Evolutionary conservation across 2,113 vertebrate genomes (phyloP).

Genomic region (Pachycephala philippinensis): DNA sequence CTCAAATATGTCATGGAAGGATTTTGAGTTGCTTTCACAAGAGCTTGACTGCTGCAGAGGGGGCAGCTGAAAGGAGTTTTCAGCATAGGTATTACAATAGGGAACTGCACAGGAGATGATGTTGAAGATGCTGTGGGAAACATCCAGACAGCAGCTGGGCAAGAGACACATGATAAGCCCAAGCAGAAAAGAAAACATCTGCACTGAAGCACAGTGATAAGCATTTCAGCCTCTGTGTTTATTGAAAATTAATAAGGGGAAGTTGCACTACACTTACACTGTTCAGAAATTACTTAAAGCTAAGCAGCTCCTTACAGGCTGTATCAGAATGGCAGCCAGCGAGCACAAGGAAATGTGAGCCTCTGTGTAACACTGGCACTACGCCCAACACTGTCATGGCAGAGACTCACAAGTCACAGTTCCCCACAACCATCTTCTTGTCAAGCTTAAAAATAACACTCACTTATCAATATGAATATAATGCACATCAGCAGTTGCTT

Average conservation of each 20-base stretch:
- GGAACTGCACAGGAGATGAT: neutral
- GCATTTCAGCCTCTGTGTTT: neutral
- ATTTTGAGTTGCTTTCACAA: neutral
- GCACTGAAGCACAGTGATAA: neutral
- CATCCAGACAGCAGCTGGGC: neutral
- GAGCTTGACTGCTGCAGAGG: neutral
- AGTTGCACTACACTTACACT: neutral
- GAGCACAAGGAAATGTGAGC: neutral
- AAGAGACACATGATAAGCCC: neutral
- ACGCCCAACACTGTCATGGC: rapidly evolving
- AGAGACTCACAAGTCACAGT: neutral
- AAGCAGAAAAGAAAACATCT: neutral
- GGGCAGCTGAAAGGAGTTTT: neutral
- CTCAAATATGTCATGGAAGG: neutral
- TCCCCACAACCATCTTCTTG: neutral
- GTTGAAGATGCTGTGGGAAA: neutral
- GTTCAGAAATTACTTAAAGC: neutral
- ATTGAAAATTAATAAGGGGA: neutral
- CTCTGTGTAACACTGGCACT: neutral
- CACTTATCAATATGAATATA: neutral
- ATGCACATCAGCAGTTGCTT: neutral
- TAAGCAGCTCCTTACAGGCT: neutral
- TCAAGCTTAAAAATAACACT: neutral
- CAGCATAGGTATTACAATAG: rapidly evolving
- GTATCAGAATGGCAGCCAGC: neutral